Evolutionary conservation across 2,888 invertebrate genomes (phyloP).

Genomic region (Drosophila neotestacea): DNA sequence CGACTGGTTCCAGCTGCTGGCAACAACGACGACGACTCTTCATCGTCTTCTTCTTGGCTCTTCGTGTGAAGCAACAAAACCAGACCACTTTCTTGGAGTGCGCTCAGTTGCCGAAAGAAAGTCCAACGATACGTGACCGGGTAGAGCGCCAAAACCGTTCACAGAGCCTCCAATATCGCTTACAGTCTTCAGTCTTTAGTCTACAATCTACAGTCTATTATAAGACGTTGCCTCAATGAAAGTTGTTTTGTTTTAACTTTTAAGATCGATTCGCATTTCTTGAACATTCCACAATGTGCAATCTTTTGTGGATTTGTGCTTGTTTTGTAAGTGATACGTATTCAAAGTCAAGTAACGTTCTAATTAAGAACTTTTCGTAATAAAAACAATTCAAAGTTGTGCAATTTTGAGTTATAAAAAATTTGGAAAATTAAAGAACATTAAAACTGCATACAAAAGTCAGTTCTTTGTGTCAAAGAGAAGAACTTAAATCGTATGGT

Average conservation of each 20-base stretch:
- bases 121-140: conserved; percentile 78
- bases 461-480: too few species aligned
- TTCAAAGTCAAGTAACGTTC: conserved; percentile 41
- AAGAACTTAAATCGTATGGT: too few species aligned
- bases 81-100: conserved; percentile 84
- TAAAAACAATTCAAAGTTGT: too few species aligned
- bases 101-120: conserved; percentile 85
- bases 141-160: conserved; percentile 33
- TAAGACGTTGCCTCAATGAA: conserved; percentile 48
- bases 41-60: conserved; percentile 1
- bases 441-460: too few species aligned
- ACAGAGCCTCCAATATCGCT: background rate
- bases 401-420: too few species aligned
- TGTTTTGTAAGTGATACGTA: conserved; percentile 66
- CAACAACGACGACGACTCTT: conserved; percentile 20
- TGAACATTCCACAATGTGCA: conserved; percentile 55
- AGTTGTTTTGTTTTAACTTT: conserved; percentile 37
- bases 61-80: conserved; percentile 75
- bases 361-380: background rate
- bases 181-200: background rate
- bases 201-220: conserved; percentile 10
- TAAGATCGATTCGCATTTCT: conserved; percentile 21
- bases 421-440: too few species aligned
- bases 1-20: conserved; percentile 66
- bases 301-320: conserved; percentile 44